Evolutionary conservation across 1,140 invertebrate species (phyloP).

Genomic region (Anastrepha obliqua): DNA sequence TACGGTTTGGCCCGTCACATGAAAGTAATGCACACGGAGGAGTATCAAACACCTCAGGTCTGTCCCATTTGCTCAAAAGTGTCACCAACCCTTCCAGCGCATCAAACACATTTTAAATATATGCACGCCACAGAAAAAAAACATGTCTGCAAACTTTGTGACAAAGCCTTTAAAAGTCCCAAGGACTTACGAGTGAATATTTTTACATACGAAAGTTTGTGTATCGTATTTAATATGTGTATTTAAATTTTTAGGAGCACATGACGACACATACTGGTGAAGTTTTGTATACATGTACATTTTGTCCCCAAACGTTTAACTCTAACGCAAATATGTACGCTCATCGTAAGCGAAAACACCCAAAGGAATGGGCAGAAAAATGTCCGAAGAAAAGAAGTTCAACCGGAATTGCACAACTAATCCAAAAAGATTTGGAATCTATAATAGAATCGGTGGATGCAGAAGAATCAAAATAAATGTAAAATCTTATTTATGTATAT

Average conservation of each 20-base stretch:
- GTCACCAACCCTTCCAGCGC: constrained; percentile 65
- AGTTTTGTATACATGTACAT: constrained; percentile 69
- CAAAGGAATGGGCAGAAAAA: constrained; percentile 66
- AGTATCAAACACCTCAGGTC: constrained; percentile 65
- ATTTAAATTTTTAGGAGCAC: constrained; percentile 65
- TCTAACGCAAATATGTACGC: constrained; percentile 72
- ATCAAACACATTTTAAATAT: constrained; percentile 67
- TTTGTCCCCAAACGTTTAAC: constrained; percentile 71
- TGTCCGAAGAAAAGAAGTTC: constrained; percentile 40
- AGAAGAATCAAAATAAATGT: neutral
- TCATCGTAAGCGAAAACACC: constrained; percentile 70
- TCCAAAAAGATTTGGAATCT: constrained; percentile 9
- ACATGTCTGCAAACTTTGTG: constrained; percentile 68
- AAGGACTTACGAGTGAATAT: constrained; percentile 62
- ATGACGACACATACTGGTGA: constrained; percentile 71
- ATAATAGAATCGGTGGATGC: constrained; percentile 18
- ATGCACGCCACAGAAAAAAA: constrained; percentile 64
- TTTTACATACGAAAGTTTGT: neutral
- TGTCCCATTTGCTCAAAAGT: constrained; percentile 66
- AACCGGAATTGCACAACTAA: neutral
- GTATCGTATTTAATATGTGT: too few relatives aligned
- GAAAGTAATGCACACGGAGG: constrained; percentile 68
- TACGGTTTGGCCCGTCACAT: constrained; percentile 67
- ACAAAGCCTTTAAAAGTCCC: constrained; percentile 69
- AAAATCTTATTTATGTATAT: neutral